Evolutionary conservation across 2,888 invertebrate genomes (phyloP).

Genomic region (Orchesellides sinensis): DNA sequence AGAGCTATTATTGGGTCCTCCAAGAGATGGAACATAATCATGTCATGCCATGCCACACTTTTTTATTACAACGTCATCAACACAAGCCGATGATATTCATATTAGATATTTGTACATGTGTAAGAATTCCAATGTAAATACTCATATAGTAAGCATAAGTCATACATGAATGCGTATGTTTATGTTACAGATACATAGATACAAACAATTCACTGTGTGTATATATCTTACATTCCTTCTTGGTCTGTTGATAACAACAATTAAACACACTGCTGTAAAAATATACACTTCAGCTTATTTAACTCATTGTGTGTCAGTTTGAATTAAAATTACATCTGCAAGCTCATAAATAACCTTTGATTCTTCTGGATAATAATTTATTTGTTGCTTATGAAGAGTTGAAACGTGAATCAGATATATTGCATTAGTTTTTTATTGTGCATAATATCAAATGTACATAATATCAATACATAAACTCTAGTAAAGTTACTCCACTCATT

Average conservation of each 20-base stretch:
- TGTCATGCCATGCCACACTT: conserved; percentile 52
- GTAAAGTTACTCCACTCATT: neutral
- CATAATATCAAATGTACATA: conserved; percentile 1
- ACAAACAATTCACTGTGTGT: neutral
- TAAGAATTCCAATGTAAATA: neutral
- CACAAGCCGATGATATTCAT: neutral
- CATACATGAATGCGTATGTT: no score
- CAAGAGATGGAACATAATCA: conserved; percentile 56
- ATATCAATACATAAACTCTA: neutral
- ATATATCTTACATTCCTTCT: conserved; percentile 1
- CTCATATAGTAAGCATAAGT: neutral
- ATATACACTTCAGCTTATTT: neutral
- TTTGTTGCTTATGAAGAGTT: no score
- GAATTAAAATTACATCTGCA: conserved; percentile 45
- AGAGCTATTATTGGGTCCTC: conserved; percentile 44
- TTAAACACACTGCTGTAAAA: neutral
- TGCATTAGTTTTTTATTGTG: no score
- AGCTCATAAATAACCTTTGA: conserved; percentile 13
- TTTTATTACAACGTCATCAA: conserved; percentile 24
- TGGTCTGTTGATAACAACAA: neutral
- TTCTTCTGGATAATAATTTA: conserved; percentile 34
- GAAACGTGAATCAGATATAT: no score
- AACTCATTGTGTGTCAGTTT: conserved; percentile 27
- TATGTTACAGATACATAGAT: neutral
- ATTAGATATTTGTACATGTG: neutral